phyloP scores from a whole-genome alignment of 2,113 vertebrate species.

The Syngnathus floridae region DNA sequence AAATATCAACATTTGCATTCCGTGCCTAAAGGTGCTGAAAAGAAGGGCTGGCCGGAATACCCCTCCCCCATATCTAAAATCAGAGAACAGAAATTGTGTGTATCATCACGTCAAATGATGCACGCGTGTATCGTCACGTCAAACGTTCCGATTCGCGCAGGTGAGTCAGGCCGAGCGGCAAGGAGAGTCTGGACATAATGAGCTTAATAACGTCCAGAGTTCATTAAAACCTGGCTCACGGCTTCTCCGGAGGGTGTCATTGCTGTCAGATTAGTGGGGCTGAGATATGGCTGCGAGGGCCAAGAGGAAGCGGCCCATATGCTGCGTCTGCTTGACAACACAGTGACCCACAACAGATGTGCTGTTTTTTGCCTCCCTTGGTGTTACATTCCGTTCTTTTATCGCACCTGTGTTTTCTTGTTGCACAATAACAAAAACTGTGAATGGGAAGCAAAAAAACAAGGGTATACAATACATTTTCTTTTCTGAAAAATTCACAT shows the following conservation, averaged over 20 bases:
- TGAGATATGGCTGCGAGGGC: slow-evolving; percentile 50
- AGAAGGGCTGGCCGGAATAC: slow-evolving; percentile 12
- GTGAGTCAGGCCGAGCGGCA: slow-evolving; percentile 32
- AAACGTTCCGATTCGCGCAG: slow-evolving; percentile 5
- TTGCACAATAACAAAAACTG: slow-evolving; percentile 39
- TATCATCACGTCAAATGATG: slow-evolving; percentile 33
- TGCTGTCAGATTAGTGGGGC: slow-evolving; percentile 62
- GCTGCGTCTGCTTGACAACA: slow-evolving; percentile 56
- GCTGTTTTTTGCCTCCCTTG: slow-evolving; percentile 42
- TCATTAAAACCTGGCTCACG: slow-evolving; percentile 64
- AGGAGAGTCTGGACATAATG: slow-evolving; percentile 53
- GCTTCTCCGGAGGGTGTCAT: slow-evolving; percentile 57
- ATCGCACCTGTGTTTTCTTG: slow-evolving; percentile 57
- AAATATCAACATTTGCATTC: slow-evolving; percentile 54
- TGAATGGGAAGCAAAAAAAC: background rate
- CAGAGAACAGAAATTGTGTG: slow-evolving; percentile 10
- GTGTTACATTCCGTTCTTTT: slow-evolving; percentile 32
- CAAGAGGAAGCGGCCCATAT: slow-evolving; percentile 54
- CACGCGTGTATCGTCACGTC: background rate
- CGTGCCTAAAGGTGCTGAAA: slow-evolving; percentile 28
- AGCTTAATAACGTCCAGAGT: slow-evolving; percentile 62
- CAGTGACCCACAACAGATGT: slow-evolving; percentile 66
- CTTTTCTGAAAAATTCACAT: background rate
- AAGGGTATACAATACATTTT: background rate
- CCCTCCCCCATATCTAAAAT: slow-evolving; percentile 10